A percentile compares a stretch with the other conserved stretches of the same genome.
Evolutionary conservation across 2,888 invertebrate genomes (phyloP).

Genomic region (Drosophila acutilabella): DNA sequence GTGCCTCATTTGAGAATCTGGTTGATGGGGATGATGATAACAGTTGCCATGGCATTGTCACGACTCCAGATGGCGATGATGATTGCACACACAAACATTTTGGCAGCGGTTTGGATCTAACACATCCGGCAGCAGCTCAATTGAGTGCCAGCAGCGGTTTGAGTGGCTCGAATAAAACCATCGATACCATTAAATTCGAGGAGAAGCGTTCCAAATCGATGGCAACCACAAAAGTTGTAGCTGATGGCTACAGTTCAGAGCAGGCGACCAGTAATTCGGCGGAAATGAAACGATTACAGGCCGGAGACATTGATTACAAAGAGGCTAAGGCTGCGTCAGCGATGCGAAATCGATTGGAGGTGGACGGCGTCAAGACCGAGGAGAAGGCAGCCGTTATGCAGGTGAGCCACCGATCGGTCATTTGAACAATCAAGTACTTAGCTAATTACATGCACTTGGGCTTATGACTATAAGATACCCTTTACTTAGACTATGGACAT

Average conservation of each 20-base stretch:
- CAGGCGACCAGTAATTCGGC: conserved; percentile 89
- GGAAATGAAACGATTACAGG: conserved; percentile 90
- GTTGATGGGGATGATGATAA: conserved; percentile 89
- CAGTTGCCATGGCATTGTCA: conserved; percentile 86
- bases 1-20: conserved; percentile 92
- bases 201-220: conserved; percentile 93
- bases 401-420: conserved; percentile 86
- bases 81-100: conserved; percentile 86
- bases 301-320: conserved; percentile 93
- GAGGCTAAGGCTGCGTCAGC: conserved; percentile 92
- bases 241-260: conserved; percentile 93
- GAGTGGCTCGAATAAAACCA: conserved; percentile 83
- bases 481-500: neutral
- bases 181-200: conserved; percentile 92
- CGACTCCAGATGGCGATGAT: conserved; percentile 91
- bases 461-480: neutral
- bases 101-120: conserved; percentile 74
- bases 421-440: conserved; percentile 2
- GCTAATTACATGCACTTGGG: conserved; percentile 34
- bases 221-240: conserved; percentile 91
- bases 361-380: conserved; percentile 94
- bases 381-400: conserved; percentile 93
- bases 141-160: conserved; percentile 83
- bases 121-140: conserved; percentile 84
- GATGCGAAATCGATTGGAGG: conserved; percentile 91